Evolutionary conservation across 2,888 invertebrate genomes (phyloP).

Genomic region (Scaptomyza reducta): DNA sequence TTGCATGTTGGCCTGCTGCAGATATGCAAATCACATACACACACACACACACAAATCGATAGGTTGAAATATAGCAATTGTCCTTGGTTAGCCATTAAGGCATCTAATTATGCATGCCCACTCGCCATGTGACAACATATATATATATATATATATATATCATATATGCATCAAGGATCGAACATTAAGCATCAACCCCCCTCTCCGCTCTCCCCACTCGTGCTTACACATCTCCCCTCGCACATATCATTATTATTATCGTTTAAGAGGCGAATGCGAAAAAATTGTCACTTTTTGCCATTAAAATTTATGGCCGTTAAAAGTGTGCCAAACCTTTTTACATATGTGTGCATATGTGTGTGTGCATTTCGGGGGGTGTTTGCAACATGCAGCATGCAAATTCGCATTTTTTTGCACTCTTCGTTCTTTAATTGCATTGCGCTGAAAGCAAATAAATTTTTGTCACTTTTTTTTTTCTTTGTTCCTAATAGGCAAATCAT

Average conservation of each 20-base stretch:
- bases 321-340: conserved; percentile 45
- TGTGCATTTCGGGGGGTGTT: conserved; percentile 37
- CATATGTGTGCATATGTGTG: conserved; percentile 1
- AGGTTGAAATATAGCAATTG: conserved; percentile 52
- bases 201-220: too few relatives aligned
- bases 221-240: background rate
- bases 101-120: conserved; percentile 77
- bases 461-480: conserved; percentile 49
- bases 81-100: conserved; percentile 68
- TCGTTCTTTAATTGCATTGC: conserved; percentile 46
- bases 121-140: conserved; percentile 50
- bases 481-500: conserved; percentile 71
- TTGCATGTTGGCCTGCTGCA: conserved; percentile 16
- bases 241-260: conserved; percentile 24
- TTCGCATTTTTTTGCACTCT: conserved; percentile 23
- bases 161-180: conserved; percentile 43
- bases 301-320: conserved; percentile 70
- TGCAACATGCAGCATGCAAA: conserved; percentile 37
- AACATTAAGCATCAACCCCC: conserved; percentile 18
- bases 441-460: conserved; percentile 55
- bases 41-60: conserved; percentile 46
- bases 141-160: background rate
- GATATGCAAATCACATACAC: conserved; percentile 57
- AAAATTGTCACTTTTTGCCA: conserved; percentile 67
- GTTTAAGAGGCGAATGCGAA: conserved; percentile 52